Conservation (phyloP, 1,140 invertebrate genomes). For the Drosophila elegans region DNA sequence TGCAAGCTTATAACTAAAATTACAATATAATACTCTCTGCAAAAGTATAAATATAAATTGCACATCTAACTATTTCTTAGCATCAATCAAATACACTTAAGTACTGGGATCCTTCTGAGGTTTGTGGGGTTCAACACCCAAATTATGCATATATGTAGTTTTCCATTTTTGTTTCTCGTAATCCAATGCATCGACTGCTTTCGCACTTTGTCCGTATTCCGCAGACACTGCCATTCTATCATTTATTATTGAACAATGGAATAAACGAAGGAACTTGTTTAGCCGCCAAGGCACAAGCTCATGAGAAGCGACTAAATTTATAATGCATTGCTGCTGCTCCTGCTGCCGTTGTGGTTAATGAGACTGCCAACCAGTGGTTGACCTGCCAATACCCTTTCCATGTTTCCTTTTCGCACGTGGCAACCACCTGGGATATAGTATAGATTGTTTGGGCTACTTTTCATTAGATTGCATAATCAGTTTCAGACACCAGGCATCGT, state of each 20-base stretch:
- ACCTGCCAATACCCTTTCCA: constrained; percentile 12
- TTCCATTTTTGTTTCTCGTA: constrained; percentile 15
- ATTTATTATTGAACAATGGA: constrained; percentile 79
- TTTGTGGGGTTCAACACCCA: too few relatives aligned
- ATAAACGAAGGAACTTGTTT: constrained; percentile 48
- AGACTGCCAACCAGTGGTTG: constrained; percentile 50
- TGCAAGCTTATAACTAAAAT: too few relatives aligned
- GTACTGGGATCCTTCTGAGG: too few relatives aligned
- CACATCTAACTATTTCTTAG: too few relatives aligned
- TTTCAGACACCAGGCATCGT: constrained; percentile 10
- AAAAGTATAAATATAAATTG: too few relatives aligned
- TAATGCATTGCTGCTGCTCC: constrained; percentile 66
- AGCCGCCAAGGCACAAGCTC: not conserved
- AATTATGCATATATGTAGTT: too few relatives aligned
- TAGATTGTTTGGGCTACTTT: constrained; percentile 56
- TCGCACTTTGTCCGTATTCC: constrained; percentile 46
- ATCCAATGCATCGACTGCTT: constrained; percentile 38
- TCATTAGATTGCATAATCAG: constrained; percentile 68
- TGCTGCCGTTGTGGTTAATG: constrained; percentile 67
- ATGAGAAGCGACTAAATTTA: constrained; percentile 64
- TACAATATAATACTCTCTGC: too few relatives aligned
- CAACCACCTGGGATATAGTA: constrained; percentile 51
- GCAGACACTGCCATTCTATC: constrained; percentile 54
- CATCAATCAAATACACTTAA: too few relatives aligned
- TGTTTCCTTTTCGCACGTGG: constrained; percentile 37